Conservation (phyloP, 1,140 invertebrate genomes). For the Calliopsis andreniformis region DNA sequence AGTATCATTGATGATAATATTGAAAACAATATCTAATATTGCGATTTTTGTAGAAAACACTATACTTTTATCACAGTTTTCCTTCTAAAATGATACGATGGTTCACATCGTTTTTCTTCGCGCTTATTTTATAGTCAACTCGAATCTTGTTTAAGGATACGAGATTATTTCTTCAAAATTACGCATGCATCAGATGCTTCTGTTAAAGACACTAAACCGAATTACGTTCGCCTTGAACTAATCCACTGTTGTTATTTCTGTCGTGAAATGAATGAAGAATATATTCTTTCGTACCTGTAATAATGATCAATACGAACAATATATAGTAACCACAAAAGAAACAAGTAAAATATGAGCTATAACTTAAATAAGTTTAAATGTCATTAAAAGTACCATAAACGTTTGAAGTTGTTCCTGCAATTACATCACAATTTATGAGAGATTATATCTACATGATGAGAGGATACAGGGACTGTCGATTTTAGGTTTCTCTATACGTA, state of each 20-base stretch:
- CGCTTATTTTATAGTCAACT: not conserved
- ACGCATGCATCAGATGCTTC: not conserved
- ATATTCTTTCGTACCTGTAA: not conserved
- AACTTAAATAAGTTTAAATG: not conserved
- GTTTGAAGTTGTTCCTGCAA: not conserved
- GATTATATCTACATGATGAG: not conserved
- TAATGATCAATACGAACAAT: not conserved
- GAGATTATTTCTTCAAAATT: not conserved
- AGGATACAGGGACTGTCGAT: not conserved
- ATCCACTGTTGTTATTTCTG: not conserved
- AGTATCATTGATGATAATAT: too few relatives aligned
- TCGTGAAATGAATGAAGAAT: not conserved
- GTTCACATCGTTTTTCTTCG: too few relatives aligned
- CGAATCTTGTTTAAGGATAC: not conserved
- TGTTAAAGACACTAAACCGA: not conserved
- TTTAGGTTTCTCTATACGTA: constrained; percentile 1
- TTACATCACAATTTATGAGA: not conserved
- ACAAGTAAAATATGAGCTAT: not conserved
- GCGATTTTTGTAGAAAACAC: too few relatives aligned
- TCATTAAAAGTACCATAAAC: too few relatives aligned
- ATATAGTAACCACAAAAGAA: not conserved
- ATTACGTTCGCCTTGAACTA: not conserved
- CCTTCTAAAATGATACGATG: too few relatives aligned
- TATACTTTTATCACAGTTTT: too few relatives aligned
- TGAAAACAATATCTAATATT: too few relatives aligned